These are phyloP conservation scores for Acromyrmex heyeri DNA, from an alignment of 1,140 invertebrate species.

Conservation along the genomic window DNA sequence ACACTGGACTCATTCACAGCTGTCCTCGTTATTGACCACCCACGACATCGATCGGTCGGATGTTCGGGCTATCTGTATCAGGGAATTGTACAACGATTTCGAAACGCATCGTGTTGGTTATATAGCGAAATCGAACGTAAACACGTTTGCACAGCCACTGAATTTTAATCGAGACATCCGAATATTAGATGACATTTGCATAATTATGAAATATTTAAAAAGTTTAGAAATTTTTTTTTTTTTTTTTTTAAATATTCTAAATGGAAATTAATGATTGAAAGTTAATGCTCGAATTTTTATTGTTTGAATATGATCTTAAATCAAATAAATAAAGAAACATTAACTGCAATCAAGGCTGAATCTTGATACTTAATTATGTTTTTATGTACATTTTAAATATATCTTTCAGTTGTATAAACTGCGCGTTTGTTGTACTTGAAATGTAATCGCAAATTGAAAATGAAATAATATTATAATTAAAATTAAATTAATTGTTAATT, in stretches of 20 bases:
- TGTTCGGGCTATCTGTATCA: slow-evolving; percentile 65
- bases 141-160: slow-evolving; percentile 16
- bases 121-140: slow-evolving; percentile 59
- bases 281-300: neutral
- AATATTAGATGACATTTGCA: neutral
- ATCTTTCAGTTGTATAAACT: no score
- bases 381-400: no score
- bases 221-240: no score
- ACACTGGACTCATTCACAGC: slow-evolving; percentile 77
- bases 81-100: slow-evolving; percentile 70
- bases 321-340: no score
- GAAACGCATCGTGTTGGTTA: slow-evolving; percentile 67
- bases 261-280: neutral
- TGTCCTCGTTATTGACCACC: slow-evolving; percentile 75
- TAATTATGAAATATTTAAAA: neutral
- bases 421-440: no score
- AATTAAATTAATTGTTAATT: no score
- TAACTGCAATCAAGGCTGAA: no score
- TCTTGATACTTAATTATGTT: no score
- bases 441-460: no score
- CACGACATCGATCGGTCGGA: slow-evolving; percentile 75
- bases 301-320: no score
- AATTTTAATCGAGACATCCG: slow-evolving; percentile 26
- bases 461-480: no score
- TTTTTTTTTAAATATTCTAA: neutral